Conservation (phyloP, 2,113 vertebrate species). For the Chloroceryle aenea region DNA sequence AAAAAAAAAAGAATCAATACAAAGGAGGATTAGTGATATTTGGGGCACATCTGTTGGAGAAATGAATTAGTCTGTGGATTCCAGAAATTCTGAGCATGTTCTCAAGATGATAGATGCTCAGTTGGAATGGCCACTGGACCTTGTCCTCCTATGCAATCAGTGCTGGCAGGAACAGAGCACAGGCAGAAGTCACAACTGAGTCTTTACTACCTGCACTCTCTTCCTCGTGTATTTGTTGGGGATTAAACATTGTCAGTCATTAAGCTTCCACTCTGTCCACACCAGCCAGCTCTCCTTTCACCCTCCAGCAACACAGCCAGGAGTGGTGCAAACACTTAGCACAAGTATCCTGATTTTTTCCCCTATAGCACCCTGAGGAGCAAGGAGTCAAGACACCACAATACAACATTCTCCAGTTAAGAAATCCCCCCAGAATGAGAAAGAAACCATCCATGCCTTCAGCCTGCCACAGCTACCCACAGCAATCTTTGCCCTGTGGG, state of each 20-base stretch:
- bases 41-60: conserved; percentile 63
- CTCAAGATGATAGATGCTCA: conserved; percentile 24
- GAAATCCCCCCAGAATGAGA: not conserved
- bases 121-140: not conserved
- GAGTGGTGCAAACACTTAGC: accelerated
- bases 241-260: not conserved
- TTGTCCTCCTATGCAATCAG: not conserved
- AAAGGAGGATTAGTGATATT: conserved; percentile 61
- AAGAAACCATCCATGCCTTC: not conserved
- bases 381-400: not conserved
- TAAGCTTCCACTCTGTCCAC: not conserved
- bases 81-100: conserved; percentile 30
- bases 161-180: not conserved
- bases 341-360: not conserved
- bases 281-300: not conserved
- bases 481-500: not conserved
- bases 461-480: not conserved
- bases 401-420: not conserved
- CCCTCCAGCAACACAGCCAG: not conserved
- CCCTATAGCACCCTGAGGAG: not conserved
- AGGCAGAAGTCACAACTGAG: not conserved
- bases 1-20: not conserved
- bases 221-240: not conserved
- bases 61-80: conserved; percentile 23
- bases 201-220: not conserved